Evolutionary conservation across 2,888 invertebrate genomes (phyloP).

Genomic region (Xanthia icteritia): DNA sequence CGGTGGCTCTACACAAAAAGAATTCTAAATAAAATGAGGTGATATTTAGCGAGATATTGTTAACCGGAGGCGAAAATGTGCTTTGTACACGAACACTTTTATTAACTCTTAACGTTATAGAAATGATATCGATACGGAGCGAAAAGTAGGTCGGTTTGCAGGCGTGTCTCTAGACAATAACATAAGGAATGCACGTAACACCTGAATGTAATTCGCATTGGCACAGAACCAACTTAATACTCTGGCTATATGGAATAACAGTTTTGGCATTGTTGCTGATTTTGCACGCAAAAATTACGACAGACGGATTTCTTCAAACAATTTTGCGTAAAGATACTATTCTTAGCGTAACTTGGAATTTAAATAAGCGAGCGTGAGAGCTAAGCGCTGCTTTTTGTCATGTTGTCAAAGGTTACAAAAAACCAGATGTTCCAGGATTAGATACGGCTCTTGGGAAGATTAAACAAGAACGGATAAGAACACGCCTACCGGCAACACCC

Average conservation of each 20-base stretch:
- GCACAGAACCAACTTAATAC: constrained; percentile 72
- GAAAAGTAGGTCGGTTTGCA: constrained; percentile 49
- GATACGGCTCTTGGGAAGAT: constrained; percentile 75
- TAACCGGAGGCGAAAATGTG: constrained; percentile 69
- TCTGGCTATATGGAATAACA: constrained; percentile 48
- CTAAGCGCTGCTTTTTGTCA: constrained; percentile 47
- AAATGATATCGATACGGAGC: constrained; percentile 41
- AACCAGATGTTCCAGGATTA: constrained; percentile 77
- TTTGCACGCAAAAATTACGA: constrained; percentile 48
- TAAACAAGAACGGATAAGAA: constrained; percentile 78
- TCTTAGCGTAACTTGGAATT: constrained; percentile 25
- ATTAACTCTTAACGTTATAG: constrained; percentile 44
- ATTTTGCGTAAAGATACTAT: constrained; percentile 8
- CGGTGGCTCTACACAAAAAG: constrained; percentile 76
- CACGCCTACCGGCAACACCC: constrained; percentile 72
- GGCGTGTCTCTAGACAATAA: constrained; percentile 56
- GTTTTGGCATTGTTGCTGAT: constrained; percentile 54
- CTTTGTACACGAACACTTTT: constrained; percentile 58
- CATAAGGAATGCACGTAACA: constrained; percentile 62
- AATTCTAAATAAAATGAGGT: constrained; percentile 78
- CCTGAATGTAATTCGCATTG: constrained; percentile 73
- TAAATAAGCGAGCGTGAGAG: constrained; percentile 36
- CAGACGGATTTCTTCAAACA: constrained; percentile 24
- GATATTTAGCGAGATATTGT: constrained; percentile 79
- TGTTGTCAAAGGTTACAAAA: constrained; percentile 60